Evolutionary conservation across 2,888 invertebrate genomes (phyloP), one percentile per base, ranked within the genome.

Genomic region (Leptopilina myrica): DNA sequence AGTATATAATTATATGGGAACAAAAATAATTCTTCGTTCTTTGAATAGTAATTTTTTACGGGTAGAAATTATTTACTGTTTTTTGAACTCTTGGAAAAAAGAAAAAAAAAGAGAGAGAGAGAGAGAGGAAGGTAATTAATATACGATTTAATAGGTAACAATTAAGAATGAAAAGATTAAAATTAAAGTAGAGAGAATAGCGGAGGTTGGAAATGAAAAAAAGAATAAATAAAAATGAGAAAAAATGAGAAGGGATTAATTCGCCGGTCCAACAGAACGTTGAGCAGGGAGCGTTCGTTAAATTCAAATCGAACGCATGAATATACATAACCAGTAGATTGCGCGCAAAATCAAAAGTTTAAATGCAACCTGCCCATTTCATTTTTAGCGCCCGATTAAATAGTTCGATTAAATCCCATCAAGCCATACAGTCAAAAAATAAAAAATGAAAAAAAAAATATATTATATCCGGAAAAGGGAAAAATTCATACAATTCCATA

Each of bases 271-370:
- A 26, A 53, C 14, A 26, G 53, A 20, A 33, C 53, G 69, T 69
- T 69, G 69, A 69, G 49, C 69, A 69, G 26, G 26, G 7, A 53
- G 53, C 69, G 26, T 69, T 69, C 69, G 62, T 62, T 62, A 62
- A 33, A 69, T 69, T 69, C 69, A 69, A 75, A 76, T 77, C 75
- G 76, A 56, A 73, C 26, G 64, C 78, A 77, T 78, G 76, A 56
- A 79, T 77, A 81, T 62, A 76, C 80, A 80, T 75, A 77, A 15
- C 64, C 20, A 20, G 8, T 53, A 64, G 79, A 62, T 62, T 53
- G 69, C 76, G 76, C 40, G 43, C 77, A 78, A 76, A 79, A 79
- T 79, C 69, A 78, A 78, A 78, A 84, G 81, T 80, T 78, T 78
- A 64, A 76, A 78, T 79, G 77, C 80, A 69, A 53, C 69, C 69